A percentile compares a stretch with the other conserved stretches of the same genome.
Evolutionary conservation across 2,888 invertebrate genomes (phyloP).

Genomic region (Anoplius nigerrimus): DNA sequence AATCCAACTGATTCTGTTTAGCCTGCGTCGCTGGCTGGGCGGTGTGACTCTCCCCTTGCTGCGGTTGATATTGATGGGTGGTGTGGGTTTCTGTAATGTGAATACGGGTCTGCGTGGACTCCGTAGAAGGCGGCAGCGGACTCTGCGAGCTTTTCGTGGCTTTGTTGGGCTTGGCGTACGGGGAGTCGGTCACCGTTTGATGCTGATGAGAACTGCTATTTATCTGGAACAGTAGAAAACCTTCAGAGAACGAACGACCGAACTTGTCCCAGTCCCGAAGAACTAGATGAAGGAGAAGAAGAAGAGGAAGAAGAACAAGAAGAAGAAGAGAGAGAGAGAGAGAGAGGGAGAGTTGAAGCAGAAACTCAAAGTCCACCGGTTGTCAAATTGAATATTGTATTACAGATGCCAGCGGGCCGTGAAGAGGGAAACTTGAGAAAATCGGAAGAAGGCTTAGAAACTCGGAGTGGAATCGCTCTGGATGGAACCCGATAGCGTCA

Average conservation of each 20-base stretch:
- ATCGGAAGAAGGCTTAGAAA: too few relatives aligned
- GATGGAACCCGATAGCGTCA: too few relatives aligned
- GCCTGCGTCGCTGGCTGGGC: conserved; percentile 72
- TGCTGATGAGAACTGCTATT: conserved; percentile 80
- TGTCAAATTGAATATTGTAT: too few relatives aligned
- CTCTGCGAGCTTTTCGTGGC: conserved; percentile 78
- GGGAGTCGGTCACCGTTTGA: conserved; percentile 81
- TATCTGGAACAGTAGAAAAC: conserved; percentile 75
- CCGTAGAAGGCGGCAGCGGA: conserved; percentile 75
- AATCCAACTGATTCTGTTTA: conserved; percentile 84
- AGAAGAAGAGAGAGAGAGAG: too few relatives aligned
- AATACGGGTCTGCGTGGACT: conserved; percentile 68
- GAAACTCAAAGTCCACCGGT: too few relatives aligned
- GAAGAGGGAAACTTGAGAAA: too few relatives aligned
- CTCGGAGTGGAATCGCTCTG: too few relatives aligned
- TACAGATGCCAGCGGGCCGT: too few relatives aligned
- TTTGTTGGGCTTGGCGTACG: conserved; percentile 83
- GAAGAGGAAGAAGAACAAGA: too few relatives aligned
- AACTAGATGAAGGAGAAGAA: too few relatives aligned
- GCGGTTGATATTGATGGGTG: conserved; percentile 70
- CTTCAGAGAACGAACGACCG: neutral
- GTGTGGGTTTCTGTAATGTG: conserved; percentile 71
- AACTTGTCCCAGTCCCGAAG: too few relatives aligned
- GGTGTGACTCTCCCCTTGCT: conserved; percentile 71
- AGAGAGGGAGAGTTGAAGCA: too few relatives aligned